Evolutionary conservation across 2,113 vertebrate species (phyloP), one percentile per base, ranked within the genome.

Genomic region (Ctenodactylus gundi): DNA sequence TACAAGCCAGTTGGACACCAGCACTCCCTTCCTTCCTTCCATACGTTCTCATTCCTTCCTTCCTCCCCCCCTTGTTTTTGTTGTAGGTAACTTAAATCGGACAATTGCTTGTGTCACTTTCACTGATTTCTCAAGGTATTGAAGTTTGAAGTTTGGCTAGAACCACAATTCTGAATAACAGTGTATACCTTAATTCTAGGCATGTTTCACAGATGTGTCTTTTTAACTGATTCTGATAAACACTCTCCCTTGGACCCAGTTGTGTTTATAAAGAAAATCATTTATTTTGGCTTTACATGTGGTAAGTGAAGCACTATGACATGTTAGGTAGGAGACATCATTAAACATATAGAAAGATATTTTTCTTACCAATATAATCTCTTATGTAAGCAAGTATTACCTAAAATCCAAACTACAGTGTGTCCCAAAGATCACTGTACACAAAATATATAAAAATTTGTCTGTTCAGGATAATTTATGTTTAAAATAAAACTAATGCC

Each of bases 281-380:
- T 76, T 84, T 94, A 46, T 86, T 93, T 91, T 72, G 36, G n/a
- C 14, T 95, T 93, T 90, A 90, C 70, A 57, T 10, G 92, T 34
- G 92, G 78, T 83, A 94, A 88, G 75, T 77, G 53, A 90, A 46
- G 76, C 72, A 90, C 21, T n/a, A 90, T 31, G 11, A 88, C 5
- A 1, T 72, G 60, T 46, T 41, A 86, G n/a, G n/a, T n/a, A n/a
- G n/a, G n/a, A n/a, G 57, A 93, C 21, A 73, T n/a, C 60, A 82
- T 58, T 89, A 80, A 94, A 80, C 49, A 31, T 4, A 75, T 65
- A 12, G 51, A 21, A 78, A 49, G 20, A 7, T 85, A n/a, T n/a
- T n/a, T n/a, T n/a, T 85, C 90, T 82, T 51, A 91, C 8, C 34
- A 80, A 4, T 11, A 4, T 25, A 75, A 49, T 75, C 51, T 57